Conservation (phyloP, 2,113 vertebrate genomes). For the Centrocercus urophasianus region DNA sequence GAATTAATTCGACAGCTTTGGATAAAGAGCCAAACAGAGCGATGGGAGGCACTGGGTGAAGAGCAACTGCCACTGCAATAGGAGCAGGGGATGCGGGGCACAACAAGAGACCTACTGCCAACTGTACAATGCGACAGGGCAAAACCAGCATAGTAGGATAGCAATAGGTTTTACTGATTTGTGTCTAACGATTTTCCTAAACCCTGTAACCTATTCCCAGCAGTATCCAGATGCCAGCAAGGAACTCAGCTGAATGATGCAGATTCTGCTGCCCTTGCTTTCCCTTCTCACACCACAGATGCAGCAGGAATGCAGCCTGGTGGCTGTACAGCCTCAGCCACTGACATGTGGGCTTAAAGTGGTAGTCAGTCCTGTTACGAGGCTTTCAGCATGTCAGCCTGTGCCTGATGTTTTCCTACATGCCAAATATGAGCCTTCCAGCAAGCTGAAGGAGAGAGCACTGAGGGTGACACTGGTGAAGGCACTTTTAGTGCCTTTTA, state of each 20-base stretch:
- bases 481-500: background rate
- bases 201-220: background rate
- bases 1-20: background rate
- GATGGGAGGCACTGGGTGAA: background rate
- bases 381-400: background rate
- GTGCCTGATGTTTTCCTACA: background rate
- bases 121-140: background rate
- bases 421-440: background rate
- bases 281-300: background rate
- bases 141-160: background rate
- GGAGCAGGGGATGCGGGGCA: background rate
- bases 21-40: background rate
- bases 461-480: background rate
- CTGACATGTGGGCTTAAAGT: background rate
- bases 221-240: background rate
- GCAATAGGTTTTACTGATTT: background rate
- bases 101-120: background rate
- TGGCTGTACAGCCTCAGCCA: background rate
- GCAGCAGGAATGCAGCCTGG: background rate
- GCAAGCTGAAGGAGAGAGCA: background rate
- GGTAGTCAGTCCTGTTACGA: background rate
- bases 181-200: background rate
- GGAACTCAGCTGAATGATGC: background rate
- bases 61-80: background rate
- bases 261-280: background rate